phyloP scores from a whole-genome alignment of 2,888 invertebrate genomes.

The Neelides folsomi region DNA sequence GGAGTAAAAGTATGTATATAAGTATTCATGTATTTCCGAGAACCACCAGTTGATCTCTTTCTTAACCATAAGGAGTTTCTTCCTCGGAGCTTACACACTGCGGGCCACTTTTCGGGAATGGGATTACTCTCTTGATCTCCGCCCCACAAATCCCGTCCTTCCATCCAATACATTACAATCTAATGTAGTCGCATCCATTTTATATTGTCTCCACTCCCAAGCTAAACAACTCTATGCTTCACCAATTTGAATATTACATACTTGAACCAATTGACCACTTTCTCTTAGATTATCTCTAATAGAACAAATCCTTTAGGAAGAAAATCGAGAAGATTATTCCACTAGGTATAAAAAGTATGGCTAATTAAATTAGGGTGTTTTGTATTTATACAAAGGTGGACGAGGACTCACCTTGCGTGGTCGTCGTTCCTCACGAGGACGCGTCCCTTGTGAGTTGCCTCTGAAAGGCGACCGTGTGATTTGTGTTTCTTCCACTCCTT shows the following conservation, averaged over 20 bases:
- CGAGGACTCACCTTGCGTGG: background rate
- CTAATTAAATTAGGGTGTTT: too few species aligned
- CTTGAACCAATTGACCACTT: too few species aligned
- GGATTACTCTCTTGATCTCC: background rate
- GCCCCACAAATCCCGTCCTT: background rate
- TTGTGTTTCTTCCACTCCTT: too few species aligned
- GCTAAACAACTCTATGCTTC: too few species aligned
- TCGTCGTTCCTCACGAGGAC: background rate
- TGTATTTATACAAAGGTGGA: background rate
- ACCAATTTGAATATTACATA: too few species aligned
- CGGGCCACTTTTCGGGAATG: constrained; percentile 2
- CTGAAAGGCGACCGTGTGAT: too few species aligned
- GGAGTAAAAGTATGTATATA: background rate
- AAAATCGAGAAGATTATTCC: too few species aligned
- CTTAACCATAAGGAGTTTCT: constrained; percentile 11
- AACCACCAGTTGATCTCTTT: constrained; percentile 27
- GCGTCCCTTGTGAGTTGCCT: constrained; percentile 18
- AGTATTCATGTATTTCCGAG: constrained; percentile 13
- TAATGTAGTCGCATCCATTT: too few species aligned
- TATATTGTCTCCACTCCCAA: too few species aligned
- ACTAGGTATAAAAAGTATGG: too few species aligned
- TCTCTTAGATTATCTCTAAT: too few species aligned
- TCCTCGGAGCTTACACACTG: background rate
- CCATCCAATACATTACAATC: background rate
- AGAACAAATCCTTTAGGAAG: too few species aligned